These are phyloP conservation scores for Toxostoma redivivum DNA, from an alignment of 2,113 vertebrate genomes.

Conservation along the genomic window DNA sequence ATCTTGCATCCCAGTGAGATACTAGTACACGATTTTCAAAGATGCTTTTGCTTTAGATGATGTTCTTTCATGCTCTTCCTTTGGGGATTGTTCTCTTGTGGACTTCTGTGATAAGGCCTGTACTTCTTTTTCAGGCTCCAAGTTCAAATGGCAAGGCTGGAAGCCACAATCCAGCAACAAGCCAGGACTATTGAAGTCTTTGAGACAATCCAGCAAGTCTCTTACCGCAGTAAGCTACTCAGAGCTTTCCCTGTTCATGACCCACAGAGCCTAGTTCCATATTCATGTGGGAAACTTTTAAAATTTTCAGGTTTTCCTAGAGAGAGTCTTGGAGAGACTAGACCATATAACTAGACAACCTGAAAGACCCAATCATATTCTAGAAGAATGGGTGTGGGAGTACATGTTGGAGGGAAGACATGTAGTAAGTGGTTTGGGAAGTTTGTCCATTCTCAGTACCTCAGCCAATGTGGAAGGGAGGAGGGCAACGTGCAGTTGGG, in stretches of 20 bases:
- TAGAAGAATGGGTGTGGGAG: background rate
- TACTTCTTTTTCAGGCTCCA: slow-evolving; percentile 75
- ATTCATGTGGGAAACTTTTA: background rate
- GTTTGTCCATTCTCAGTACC: background rate
- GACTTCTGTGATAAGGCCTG: background rate
- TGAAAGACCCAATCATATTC: background rate
- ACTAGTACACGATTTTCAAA: background rate
- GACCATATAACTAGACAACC: background rate
- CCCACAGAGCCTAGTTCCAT: background rate
- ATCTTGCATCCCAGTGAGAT: background rate
- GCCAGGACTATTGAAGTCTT: slow-evolving; percentile 74
- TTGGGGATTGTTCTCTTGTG: background rate
- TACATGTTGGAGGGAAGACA: background rate
- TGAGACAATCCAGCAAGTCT: slow-evolving; percentile 71
- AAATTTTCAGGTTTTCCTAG: background rate
- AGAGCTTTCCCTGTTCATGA: background rate
- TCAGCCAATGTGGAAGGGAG: background rate
- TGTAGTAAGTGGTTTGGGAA: background rate
- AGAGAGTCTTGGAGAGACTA: background rate
- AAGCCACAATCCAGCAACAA: slow-evolving; percentile 78
- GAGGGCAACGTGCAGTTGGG: fast-evolving
- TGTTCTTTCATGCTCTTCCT: background rate
- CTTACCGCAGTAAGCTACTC: slow-evolving; percentile 71
- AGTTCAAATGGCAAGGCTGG: slow-evolving; percentile 77
- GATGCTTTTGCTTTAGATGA: background rate